A percentile compares a stretch with the other conserved stretches of the same genome.
These are phyloP conservation scores for Percopsis omiscomaycus DNA, from an alignment of 2,797 vertebrate species.

Conservation along the genomic window DNA sequence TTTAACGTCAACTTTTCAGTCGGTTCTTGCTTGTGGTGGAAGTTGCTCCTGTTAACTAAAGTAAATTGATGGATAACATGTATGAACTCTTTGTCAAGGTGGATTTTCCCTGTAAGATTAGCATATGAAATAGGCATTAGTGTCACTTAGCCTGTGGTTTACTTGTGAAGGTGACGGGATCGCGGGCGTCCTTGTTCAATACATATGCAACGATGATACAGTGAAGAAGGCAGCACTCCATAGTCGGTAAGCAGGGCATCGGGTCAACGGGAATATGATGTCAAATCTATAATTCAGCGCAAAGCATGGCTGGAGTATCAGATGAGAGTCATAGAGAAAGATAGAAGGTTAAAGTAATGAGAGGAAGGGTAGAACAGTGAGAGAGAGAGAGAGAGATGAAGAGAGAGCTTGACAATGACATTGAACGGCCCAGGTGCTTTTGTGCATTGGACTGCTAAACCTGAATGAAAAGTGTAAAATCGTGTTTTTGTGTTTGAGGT, in stretches of 20 bases:
- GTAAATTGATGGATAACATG: constrained; percentile 1
- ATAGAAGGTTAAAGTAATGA: constrained; percentile 1
- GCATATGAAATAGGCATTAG: constrained; percentile 36
- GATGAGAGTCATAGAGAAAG: constrained; percentile 21
- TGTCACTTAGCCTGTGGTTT: constrained; percentile 40
- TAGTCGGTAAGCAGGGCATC: constrained; percentile 19
- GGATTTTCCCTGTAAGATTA: constrained; percentile 37
- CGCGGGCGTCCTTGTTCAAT: constrained; percentile 20
- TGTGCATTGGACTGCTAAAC: not conserved
- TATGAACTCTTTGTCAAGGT: constrained; percentile 17
- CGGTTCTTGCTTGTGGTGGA: constrained; percentile 15
- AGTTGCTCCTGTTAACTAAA: constrained; percentile 10
- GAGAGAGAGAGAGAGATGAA: not conserved
- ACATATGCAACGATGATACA: constrained; percentile 17
- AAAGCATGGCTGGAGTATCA: constrained; percentile 33
- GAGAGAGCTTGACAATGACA: not conserved
- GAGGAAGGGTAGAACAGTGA: constrained; percentile 6
- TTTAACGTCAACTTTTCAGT: not conserved
- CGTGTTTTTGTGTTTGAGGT: too few species aligned
- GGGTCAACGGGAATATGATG: constrained; percentile 54
- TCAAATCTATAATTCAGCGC: constrained; percentile 55
- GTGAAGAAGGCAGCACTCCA: constrained; percentile 26
- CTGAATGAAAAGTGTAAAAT: not conserved
- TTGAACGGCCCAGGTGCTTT: not conserved
- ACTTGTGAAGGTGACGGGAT: constrained; percentile 26